phyloP scores from a whole-genome alignment of 2,797 vertebrate genomes.

The Dicrostonyx torquatus region DNA sequence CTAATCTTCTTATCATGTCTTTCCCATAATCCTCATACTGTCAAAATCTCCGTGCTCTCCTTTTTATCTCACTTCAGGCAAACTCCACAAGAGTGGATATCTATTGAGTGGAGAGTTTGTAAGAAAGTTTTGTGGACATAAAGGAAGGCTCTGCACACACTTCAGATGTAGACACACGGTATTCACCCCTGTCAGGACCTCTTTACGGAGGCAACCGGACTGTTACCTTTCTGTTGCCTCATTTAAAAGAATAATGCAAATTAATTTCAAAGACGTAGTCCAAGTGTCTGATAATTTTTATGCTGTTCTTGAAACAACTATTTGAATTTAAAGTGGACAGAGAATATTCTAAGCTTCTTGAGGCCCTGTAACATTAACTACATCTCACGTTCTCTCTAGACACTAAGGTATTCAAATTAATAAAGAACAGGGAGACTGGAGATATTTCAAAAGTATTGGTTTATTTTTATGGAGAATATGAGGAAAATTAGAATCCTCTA shows the following conservation, averaged over 20 bases:
- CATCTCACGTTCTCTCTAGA: background rate
- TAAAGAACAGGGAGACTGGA: background rate
- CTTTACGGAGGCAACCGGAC: background rate
- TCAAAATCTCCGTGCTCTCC: background rate
- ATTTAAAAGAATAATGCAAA: background rate
- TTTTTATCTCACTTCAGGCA: background rate
- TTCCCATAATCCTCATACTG: background rate
- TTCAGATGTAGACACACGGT: background rate
- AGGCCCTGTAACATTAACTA: background rate
- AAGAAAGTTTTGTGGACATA: background rate
- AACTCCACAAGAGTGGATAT: background rate
- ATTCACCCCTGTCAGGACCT: background rate
- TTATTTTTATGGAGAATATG: background rate
- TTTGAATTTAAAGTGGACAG: background rate
- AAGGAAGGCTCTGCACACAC: constrained; percentile 2
- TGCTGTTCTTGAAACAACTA: background rate
- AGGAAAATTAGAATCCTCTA: background rate
- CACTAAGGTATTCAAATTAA: background rate
- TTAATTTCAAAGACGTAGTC: background rate
- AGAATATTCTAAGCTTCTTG: background rate
- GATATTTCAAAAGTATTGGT: background rate
- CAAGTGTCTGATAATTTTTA: background rate
- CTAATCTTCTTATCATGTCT: constrained; percentile 21
- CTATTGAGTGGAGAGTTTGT: background rate
- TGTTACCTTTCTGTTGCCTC: background rate